Evolutionary conservation across 2,888 invertebrate genomes (phyloP), one percentile per base, ranked within the genome.

Genomic region (Tetramorium bicarinatum): DNA sequence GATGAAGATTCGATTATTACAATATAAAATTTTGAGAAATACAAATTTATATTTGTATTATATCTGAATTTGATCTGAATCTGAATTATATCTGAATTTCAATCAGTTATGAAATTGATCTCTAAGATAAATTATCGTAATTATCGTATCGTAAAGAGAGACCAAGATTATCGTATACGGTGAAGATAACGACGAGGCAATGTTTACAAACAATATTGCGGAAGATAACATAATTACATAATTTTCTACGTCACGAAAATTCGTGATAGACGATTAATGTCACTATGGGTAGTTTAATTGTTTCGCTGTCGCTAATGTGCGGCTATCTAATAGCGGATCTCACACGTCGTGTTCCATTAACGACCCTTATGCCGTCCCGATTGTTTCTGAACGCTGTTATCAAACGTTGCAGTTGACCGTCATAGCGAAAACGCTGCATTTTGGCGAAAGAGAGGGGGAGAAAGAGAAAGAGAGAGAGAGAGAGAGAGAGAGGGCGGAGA

Each of bases 281-380:
- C 54, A 79, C n/a, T 34, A 44, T 11, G 54, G 54, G 34, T 52
- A 41, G 52, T 79, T 79, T 71, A 71, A 79, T 47, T 44, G 79
- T 79, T 79, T 79, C 25, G 34, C 54, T 71, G 44, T 79, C 44
- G 44, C 44, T 71, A 79, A 79, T 56, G 56, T 25, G 13, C 29
- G 34, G 6, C 56, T 79, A 79, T 79, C 72, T 79, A 66, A 79
- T 59, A 79, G 21, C 79, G 72, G 59, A 71, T 79, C 72, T 79
- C 79, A 34, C 52, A 67, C 69, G 75, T 77, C 67, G 44, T 56
- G 71, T 79, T 79, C 56, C 56, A 71, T 79, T 79, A 79, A 79
- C 18, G 56, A 79, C 21, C 56, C 71, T 79, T 79, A 71, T 79
- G 34, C 79, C 21, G 44, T 47, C 56, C 56, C 13, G 56, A 79